A percentile compares a stretch with the other conserved stretches of the same genome.
Evolutionary conservation across 2,113 vertebrate species (phyloP).

Genomic region (Trematomus loennbergii): DNA sequence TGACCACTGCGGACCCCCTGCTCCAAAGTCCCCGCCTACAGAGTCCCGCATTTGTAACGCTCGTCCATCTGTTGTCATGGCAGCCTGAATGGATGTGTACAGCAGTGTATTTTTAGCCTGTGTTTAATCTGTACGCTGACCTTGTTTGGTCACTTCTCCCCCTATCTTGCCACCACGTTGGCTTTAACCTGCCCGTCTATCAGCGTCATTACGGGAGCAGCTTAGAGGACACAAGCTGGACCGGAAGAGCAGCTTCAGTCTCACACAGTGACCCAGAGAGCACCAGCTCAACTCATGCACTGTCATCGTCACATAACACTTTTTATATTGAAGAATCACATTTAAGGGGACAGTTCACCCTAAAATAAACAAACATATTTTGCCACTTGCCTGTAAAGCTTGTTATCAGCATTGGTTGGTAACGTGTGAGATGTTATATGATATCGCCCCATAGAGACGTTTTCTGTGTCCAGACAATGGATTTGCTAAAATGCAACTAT

Average conservation of each 20-base stretch:
- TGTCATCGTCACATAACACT: not conserved
- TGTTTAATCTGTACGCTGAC: constrained; percentile 79
- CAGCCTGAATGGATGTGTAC: constrained; percentile 66
- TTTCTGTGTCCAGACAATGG: no score
- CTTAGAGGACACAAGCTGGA: constrained; percentile 56
- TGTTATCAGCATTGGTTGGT: no score
- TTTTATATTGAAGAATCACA: not conserved
- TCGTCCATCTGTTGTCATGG: constrained; percentile 82
- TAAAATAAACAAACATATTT: no score
- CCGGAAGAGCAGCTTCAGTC: constrained; percentile 51
- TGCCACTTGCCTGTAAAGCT: no score
- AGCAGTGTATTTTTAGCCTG: constrained; percentile 79
- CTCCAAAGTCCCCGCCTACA: constrained; percentile 52
- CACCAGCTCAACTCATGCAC: not conserved
- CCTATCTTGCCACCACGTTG: constrained; percentile 47
- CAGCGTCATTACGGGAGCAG: constrained; percentile 51
- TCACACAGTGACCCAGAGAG: constrained; percentile 38
- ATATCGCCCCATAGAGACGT: no score
- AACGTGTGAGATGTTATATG: no score
- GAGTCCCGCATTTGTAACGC: constrained; percentile 62
- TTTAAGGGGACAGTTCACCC: no score
- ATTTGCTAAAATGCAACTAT: no score
- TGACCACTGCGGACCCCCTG: constrained; percentile 61
- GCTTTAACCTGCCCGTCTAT: constrained; percentile 62
- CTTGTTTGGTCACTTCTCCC: constrained; percentile 75